These are phyloP conservation scores for Cheilosia scutellata DNA, from an alignment of 2,888 invertebrate genomes.

Conservation along the genomic window DNA sequence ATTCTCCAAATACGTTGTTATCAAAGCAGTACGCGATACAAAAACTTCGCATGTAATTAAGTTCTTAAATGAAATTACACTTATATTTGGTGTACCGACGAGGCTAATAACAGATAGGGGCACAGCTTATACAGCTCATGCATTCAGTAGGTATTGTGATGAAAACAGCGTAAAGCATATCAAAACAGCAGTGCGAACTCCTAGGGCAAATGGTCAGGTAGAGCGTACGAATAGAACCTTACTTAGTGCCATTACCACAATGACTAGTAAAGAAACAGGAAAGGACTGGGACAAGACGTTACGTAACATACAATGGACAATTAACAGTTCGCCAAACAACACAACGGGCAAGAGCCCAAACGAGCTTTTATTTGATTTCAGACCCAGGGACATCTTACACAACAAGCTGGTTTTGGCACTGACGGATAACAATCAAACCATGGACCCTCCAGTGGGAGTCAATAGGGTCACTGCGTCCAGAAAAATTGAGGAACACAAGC, in stretches of 20 bases:
- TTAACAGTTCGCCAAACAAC: slow-evolving; percentile 28
- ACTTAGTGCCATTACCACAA: slow-evolving; percentile 7
- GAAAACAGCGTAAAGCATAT: too few species aligned
- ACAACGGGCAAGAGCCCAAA: slow-evolving; percentile 46
- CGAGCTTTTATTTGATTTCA: slow-evolving; percentile 55
- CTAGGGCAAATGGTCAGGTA: too few species aligned
- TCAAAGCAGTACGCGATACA: slow-evolving; percentile 42
- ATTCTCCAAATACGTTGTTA: slow-evolving; percentile 35
- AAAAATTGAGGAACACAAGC: slow-evolving; percentile 20
- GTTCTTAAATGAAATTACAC: too few species aligned
- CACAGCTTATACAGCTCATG: too few species aligned
- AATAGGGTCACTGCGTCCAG: slow-evolving; percentile 13
- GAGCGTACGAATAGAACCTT: slow-evolving; percentile 32
- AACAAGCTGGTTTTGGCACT: slow-evolving; percentile 42
- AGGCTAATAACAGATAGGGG: too few species aligned
- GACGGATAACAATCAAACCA: too few species aligned
- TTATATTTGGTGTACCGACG: too few species aligned
- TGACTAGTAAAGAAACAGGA: slow-evolving; percentile 56
- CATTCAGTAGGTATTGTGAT: too few species aligned
- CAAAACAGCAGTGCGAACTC: too few species aligned
- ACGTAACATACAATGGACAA: slow-evolving; percentile 36
- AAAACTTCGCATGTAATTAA: slow-evolving; percentile 36
- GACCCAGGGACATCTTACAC: neutral
- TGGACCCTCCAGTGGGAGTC: neutral
- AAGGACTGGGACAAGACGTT: slow-evolving; percentile 43